Conservation (phyloP, 2,888 invertebrate genomes). For the Parochlus steinenii region DNA sequence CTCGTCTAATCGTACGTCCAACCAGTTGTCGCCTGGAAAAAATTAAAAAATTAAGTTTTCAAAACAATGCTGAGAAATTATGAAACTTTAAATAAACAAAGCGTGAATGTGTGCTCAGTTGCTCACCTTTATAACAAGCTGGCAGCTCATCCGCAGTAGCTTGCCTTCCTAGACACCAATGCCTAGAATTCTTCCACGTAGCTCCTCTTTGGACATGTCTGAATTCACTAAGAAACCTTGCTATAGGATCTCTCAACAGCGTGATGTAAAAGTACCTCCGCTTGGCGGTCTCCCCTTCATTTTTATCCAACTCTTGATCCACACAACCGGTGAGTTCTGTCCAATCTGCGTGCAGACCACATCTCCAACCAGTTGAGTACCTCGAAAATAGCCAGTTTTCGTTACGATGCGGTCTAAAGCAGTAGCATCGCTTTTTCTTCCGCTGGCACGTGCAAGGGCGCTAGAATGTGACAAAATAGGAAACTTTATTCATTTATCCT, state of each 20-base stretch:
- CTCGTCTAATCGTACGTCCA: slow-evolving; percentile 75
- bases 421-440: slow-evolving; percentile 76
- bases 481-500: background rate
- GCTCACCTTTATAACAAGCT: slow-evolving; percentile 43
- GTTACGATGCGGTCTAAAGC: slow-evolving; percentile 79
- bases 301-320: slow-evolving; percentile 76
- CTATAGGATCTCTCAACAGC: slow-evolving; percentile 82
- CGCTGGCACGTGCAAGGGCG: slow-evolving; percentile 87
- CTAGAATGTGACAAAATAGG: slow-evolving; percentile 33
- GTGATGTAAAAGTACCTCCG: slow-evolving; percentile 93
- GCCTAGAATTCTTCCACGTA: slow-evolving; percentile 78
- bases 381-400: slow-evolving; percentile 96
- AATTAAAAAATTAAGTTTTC: slow-evolving; percentile 19
- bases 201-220: slow-evolving; percentile 92
- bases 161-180: slow-evolving; percentile 55
- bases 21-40: slow-evolving; percentile 54
- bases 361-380: slow-evolving; percentile 95
- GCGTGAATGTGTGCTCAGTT: background rate
- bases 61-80: background rate
- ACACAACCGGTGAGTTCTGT: slow-evolving; percentile 90
- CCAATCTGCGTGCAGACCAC: slow-evolving; percentile 97
- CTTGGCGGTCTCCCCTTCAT: slow-evolving; percentile 66
- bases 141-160: slow-evolving; percentile 73
- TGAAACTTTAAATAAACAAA: background rate
- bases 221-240: slow-evolving; percentile 88